Base-by-base conservation (phyloP, 2,888 invertebrate genomes). In the Parasteatoda lunata region DNA sequence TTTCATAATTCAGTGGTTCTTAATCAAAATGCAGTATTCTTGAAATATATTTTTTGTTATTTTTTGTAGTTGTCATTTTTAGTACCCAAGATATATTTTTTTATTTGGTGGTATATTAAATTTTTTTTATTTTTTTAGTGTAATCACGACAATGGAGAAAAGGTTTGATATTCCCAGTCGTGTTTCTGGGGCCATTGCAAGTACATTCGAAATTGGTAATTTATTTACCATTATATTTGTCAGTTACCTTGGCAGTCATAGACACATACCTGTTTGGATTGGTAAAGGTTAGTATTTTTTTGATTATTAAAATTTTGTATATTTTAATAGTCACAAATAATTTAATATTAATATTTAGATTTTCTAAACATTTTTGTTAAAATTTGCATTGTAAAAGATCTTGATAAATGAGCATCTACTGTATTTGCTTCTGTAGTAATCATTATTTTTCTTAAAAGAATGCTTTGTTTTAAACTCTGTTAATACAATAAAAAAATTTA, bases 131-230 rank as follows among this genome's bases (percentile, higher is more conserved):
- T 48, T 30, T 77, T 87, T 52, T 51, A 90, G 97, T 92, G 98
- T 98, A 92, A 97, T 98, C 92, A 98, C 98, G 90, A 98, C 98
- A 83, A 97, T 98, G 91, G 98, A 98, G 93, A 97, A 97, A 92
- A 95, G 98, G 71, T 94, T 93, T 89, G 97, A 98, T 93, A 97
- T 98, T 91, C 97, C 97, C 88, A 97, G 97, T 92, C 96, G 96
- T 92, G 95, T 97, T 90, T 97, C 97, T 77, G 97, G 98, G 84
- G 94, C 97, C 90, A 96, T 98, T 90, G 97, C 97, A 84, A 97
- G 97, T 91, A 97, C 97, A 91, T 97, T 97, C 92, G 98, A 98
- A 94, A 96, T 97, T 91, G 98, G 98, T 91, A 97, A 97, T 93
- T 96, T 98, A 90, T 96, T 97, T 91, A 97, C 98, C 64, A 97